Evolutionary conservation across 2,888 invertebrate genomes (phyloP).

Genomic region (Diarsia mendica): DNA sequence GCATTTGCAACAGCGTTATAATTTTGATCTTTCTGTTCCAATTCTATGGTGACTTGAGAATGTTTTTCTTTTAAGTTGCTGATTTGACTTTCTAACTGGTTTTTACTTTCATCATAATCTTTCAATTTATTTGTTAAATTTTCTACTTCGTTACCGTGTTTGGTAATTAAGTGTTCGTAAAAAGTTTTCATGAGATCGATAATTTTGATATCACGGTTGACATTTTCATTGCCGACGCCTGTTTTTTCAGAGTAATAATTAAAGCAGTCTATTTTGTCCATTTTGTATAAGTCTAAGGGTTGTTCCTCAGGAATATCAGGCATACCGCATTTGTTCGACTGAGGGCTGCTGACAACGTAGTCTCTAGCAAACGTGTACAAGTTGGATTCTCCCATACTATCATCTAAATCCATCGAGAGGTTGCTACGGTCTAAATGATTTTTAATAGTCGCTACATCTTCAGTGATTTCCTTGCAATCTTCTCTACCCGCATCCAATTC

Average conservation of each 20-base stretch:
- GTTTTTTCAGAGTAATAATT: constrained; percentile 80
- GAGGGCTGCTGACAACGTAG: constrained; percentile 61
- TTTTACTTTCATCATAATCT: constrained; percentile 77
- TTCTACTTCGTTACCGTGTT: constrained; percentile 82
- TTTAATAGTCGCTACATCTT: constrained; percentile 85
- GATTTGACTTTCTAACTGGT: constrained; percentile 71
- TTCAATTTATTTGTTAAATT: constrained; percentile 82
- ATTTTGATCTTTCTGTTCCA: constrained; percentile 73
- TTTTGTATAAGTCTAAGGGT: constrained; percentile 71
- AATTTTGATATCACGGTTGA: constrained; percentile 75
- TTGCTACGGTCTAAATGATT: constrained; percentile 82
- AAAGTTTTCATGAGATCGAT: constrained; percentile 84
- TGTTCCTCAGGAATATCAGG: constrained; percentile 75
- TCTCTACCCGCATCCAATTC: constrained; percentile 84
- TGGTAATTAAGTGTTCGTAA: constrained; percentile 75
- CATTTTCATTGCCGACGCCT: constrained; percentile 71
- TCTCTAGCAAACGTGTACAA: constrained; percentile 71
- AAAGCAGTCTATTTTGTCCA: constrained; percentile 81
- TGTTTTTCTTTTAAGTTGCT: constrained; percentile 67
- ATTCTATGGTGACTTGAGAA: constrained; percentile 68
- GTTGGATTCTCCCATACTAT: constrained; percentile 77
- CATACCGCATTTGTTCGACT: constrained; percentile 70
- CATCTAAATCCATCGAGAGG: constrained; percentile 83
- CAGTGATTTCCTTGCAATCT: constrained; percentile 84
- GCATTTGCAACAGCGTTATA: constrained; percentile 68